Base-by-base conservation (phyloP, 2,113 vertebrate species). In the Sebastes fasciatus region DNA sequence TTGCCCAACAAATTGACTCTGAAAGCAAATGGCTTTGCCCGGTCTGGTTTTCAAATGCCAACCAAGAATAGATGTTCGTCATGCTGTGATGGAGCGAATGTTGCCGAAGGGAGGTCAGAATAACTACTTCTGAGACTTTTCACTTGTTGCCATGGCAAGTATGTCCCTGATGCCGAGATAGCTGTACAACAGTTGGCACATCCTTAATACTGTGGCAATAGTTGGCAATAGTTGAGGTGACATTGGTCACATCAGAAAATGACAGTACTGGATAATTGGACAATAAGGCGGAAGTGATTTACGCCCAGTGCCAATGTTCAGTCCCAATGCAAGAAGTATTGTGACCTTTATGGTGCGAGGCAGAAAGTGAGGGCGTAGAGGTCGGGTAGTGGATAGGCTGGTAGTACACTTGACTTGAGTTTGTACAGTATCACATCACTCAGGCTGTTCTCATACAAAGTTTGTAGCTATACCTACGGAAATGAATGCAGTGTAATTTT, bases 1-100 rank as follows among this genome's bases (percentile, higher is more conserved):
- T 80, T 4, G 46, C 58, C 54, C 43, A 58, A 66, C 68, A 84
- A 80, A 75, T 76, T 63, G 69, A 42, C 81, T 75, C 49, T 82
- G 67, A 75, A 82, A 82, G 66, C 68, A 58, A 82, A 84, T 86
- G 65, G n/a, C 40, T 6, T 0, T 60, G 8, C 42, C 63, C 1
- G 0, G 21, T 45, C 61, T 49, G 79, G 1, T 75, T 77, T 0
- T 57, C 19, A 78, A 83, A 86, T 75, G 86, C 74, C 88, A 83
- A 14, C 72, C 51, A 74, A 71, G 54, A 75, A 51, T 26, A 78
- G 49, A 70, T 17, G 69, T 46, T 64, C 13, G 10, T 58, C 51
- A 43, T 2, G 34, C 52, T 70, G 63, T 51, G 79, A 71, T 26
- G 48, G 26, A 81, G 69, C 40, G 3, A 34, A 8, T 67, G 23